Evolutionary conservation across 37 sponge, comb jelly and placozoan genomes (phyloP).

Genomic region (Dysidea cf. avara): DNA sequence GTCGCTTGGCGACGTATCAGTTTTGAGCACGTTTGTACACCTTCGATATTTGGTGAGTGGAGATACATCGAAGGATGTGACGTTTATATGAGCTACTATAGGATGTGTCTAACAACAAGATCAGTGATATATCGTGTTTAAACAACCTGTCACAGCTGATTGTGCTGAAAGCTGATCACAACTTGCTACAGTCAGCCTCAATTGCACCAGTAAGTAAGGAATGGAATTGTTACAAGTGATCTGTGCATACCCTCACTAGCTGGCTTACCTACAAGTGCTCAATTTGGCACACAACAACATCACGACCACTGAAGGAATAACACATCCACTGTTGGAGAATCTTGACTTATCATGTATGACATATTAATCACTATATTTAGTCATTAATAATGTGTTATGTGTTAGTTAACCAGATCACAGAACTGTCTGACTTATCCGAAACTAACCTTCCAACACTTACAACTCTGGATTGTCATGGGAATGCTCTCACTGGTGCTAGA

Average conservation of each 20-base stretch:
- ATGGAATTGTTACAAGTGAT: conserved; percentile 3
- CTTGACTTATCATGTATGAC: conserved; percentile 80
- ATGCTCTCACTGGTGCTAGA: conserved; percentile 58
- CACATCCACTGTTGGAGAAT: conserved; percentile 75
- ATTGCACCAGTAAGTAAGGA: conserved; percentile 57
- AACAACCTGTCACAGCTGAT: conserved; percentile 73
- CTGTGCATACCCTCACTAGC: conserved; percentile 30
- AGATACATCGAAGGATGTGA: background rate
- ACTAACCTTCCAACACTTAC: conserved; percentile 56
- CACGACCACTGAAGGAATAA: conserved; percentile 68
- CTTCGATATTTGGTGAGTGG: conserved; percentile 73
- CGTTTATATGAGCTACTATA: conserved; percentile 7
- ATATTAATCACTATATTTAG: background rate
- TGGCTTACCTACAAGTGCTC: conserved; percentile 82
- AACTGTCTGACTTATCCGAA: conserved; percentile 53
- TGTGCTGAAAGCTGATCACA: conserved; percentile 84
- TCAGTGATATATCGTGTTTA: conserved; percentile 75
- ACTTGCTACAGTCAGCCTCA: conserved; percentile 60
- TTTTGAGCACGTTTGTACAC: conserved; percentile 54
- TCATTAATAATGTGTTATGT: background rate
- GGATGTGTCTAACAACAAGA: conserved; percentile 85
- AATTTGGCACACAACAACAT: conserved; percentile 82
- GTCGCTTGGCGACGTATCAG: conserved; percentile 57
- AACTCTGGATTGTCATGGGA: conserved; percentile 79
- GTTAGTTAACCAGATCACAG: conserved; percentile 80